Base-by-base conservation (phyloP, 2,797 vertebrate species). In the Catharus ustulatus region DNA sequence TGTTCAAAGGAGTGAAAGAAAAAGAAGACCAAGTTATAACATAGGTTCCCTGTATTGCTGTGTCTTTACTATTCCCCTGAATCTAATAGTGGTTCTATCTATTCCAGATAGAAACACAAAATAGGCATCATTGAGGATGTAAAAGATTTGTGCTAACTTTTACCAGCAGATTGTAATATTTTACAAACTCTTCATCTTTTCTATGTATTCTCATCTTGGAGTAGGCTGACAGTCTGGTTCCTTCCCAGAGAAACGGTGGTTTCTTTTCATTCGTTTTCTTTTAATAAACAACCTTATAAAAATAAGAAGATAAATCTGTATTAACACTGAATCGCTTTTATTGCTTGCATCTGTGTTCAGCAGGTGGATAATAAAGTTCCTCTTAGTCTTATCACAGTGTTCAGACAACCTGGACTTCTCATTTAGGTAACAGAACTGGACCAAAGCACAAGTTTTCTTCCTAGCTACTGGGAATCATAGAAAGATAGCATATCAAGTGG, bases 351-450 rank as follows among this genome's bases (percentile, higher is more conserved):
- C 67, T 66, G 24, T 43, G 5, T 67, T 93, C n/a, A 45, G 10
- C 13, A 72, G 36, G 29, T n/a, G 76, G 10, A 4, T 46, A 36
- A 32, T 5, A 40, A 84, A 29, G n/a, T 43, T 76, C 40, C 22
- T 92, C 27, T 78, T 21, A 9, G 32, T 48, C 40, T 89, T 78
- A 58, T 0, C 0, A 0, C 38, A 40, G 54, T 30, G n/a, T 46
- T 77, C 43, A 59, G 46, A 19, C 55, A 86, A 32, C 26, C 45
- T 87, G 15, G 3, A 36, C 21, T 57, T 86, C 52, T 80, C 30
- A 14, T 30, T 67, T 42, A 22, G 20, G 11, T 62, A 71, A 40
- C 15, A 57, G 27, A 73, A 54, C 32, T 64, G 49, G 38, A 76
- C 26, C 30, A 83, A 82, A 93, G 29, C 29, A 46, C 1, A 2